phyloP scores from a whole-genome alignment of 2,113 vertebrate species.

The Hydrolagus affinis region DNA sequence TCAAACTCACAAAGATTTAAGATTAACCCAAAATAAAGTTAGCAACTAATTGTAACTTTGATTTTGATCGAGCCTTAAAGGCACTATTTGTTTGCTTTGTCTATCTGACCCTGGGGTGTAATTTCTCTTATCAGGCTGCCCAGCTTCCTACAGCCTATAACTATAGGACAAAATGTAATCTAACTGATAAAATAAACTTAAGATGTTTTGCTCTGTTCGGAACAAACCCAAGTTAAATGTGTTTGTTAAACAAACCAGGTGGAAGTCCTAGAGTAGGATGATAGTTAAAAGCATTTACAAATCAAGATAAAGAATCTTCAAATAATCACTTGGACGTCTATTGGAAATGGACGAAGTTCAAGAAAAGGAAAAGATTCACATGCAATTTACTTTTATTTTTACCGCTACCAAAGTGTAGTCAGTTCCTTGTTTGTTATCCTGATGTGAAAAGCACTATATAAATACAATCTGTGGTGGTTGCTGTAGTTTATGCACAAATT shows the following conservation, averaged over 20 bases:
- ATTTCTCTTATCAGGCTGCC: slow-evolving; percentile 25
- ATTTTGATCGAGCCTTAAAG: slow-evolving; percentile 5
- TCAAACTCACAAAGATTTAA: slow-evolving; percentile 8
- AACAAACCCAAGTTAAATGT: neutral
- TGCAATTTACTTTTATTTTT: neutral
- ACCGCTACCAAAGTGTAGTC: neutral
- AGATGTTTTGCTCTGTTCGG: neutral
- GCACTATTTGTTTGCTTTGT: slow-evolving; percentile 14
- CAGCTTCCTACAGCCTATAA: slow-evolving; percentile 26
- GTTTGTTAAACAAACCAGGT: slow-evolving; percentile 1
- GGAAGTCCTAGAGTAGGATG: neutral
- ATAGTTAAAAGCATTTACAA: neutral
- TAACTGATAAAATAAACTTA: neutral
- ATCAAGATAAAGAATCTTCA: slow-evolving; percentile 12
- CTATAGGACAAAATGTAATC: neutral
- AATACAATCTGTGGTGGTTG: no score
- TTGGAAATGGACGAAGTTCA: neutral
- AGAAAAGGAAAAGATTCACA: neutral
- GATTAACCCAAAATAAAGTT: slow-evolving; percentile 11
- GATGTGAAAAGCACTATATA: no score
- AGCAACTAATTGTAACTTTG: slow-evolving; percentile 19
- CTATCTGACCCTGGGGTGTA: slow-evolving; percentile 20
- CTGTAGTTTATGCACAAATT: neutral
- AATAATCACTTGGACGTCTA: neutral
- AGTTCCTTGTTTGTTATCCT: neutral